Conservation (phyloP, 1,140 invertebrate genomes). For the Drosophila virilis region DNA sequence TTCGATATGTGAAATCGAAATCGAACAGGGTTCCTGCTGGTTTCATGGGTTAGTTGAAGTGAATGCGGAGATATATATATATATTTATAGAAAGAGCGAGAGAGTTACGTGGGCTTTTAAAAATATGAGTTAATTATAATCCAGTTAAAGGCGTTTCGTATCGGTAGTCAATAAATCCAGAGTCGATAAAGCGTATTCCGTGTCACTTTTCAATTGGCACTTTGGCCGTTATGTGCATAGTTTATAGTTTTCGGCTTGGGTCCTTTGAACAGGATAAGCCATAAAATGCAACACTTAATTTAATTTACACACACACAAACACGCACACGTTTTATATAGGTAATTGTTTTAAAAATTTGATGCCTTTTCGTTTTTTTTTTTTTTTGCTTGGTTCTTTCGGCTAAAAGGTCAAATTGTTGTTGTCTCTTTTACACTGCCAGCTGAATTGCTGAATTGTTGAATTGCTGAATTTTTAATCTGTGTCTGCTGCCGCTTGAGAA, state of each 20-base stretch:
- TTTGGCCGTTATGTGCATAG: constrained; percentile 29
- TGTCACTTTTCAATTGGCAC: constrained; percentile 57
- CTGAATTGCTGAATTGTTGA: constrained; percentile 27
- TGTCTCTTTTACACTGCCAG: constrained; percentile 60
- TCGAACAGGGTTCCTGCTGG: not conserved
- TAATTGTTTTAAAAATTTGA: constrained; percentile 32
- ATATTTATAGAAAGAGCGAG: not conserved
- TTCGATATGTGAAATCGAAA: constrained; percentile 2
- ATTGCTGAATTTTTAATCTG: constrained; percentile 7
- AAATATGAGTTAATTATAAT: constrained; percentile 55
- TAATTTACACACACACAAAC: constrained; percentile 25
- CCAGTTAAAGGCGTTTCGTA: constrained; percentile 58
- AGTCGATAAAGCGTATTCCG: constrained; percentile 47
- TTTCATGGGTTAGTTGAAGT: constrained; percentile 47
- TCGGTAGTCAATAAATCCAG: constrained; percentile 60
- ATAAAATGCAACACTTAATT: not conserved
- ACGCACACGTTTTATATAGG: constrained; percentile 50
- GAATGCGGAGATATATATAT: constrained; percentile 16
- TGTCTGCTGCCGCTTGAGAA: constrained; percentile 55
- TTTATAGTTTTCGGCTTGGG: constrained; percentile 41
- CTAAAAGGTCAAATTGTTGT: constrained; percentile 73
- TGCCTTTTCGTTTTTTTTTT: constrained; percentile 19
- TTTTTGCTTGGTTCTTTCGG: constrained; percentile 48
- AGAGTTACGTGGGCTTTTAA: constrained; percentile 17
- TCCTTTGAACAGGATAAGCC: constrained; percentile 58